Evolutionary conservation across 2,888 invertebrate genomes (phyloP).

Genomic region (Willowsia nigromaculata): DNA sequence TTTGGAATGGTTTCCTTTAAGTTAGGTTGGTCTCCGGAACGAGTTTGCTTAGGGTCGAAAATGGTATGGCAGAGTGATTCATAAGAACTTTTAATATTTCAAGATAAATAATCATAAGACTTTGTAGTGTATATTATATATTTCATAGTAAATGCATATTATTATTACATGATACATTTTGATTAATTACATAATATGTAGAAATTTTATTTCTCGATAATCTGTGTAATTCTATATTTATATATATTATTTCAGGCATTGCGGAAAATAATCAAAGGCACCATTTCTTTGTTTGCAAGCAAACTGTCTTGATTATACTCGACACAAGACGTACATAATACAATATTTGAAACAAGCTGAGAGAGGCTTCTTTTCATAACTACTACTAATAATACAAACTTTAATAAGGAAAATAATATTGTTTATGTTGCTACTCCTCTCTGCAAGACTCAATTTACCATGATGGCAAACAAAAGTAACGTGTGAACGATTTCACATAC

Average conservation of each 20-base stretch:
- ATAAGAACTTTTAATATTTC: too few species aligned
- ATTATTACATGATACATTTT: neutral
- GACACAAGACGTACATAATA: neutral
- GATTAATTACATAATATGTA: neutral
- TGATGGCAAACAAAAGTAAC: neutral
- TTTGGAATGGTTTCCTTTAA: too few species aligned
- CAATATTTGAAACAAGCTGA: neutral
- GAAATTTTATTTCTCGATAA: neutral
- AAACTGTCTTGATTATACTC: neutral
- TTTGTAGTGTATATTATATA: too few species aligned
- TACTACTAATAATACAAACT: neutral
- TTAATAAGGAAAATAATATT: neutral
- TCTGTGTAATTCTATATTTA: neutral
- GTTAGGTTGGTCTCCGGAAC: too few species aligned
- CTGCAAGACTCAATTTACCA: neutral
- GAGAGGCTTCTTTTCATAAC: neutral
- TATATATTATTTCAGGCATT: too few species aligned
- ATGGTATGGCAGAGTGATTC: too few species aligned
- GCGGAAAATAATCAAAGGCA: slow-evolving; percentile 29
- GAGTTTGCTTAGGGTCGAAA: too few species aligned
- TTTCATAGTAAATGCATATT: neutral
- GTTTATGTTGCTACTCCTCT: neutral
- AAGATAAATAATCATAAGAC: too few species aligned
- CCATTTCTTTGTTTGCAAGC: neutral
- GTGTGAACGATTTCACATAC: neutral